A percentile compares a stretch with the other conserved stretches of the same genome.
Evolutionary conservation across 2,888 invertebrate species (phyloP).

Genomic region (Chloromyia formosa): DNA sequence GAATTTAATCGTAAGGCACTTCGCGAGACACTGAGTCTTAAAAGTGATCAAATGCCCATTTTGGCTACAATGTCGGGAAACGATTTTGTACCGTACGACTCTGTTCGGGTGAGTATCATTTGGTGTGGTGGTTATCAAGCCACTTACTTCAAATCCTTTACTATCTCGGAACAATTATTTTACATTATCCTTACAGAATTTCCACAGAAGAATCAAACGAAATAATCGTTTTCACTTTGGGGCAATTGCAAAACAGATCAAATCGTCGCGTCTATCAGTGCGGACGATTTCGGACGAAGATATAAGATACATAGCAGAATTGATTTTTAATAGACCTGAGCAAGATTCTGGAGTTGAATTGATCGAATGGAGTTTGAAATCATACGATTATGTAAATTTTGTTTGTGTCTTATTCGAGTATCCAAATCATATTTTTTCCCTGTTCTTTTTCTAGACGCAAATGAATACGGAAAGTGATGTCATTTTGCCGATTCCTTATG

Average conservation of each 20-base stretch:
- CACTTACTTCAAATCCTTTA: too few relatives aligned
- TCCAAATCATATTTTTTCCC: neutral
- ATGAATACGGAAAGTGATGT: neutral
- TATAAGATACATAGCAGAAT: neutral
- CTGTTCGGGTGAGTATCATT: slow-evolving; percentile 31
- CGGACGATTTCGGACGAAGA: neutral
- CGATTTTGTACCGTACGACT: slow-evolving; percentile 41
- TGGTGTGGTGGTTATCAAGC: too few relatives aligned
- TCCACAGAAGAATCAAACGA: neutral
- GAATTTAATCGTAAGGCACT: slow-evolving; percentile 45
- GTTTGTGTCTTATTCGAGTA: neutral
- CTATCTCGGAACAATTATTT: too few relatives aligned
- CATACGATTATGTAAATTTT: slow-evolving; percentile 24
- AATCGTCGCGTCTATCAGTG: neutral
- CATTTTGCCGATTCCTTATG: neutral
- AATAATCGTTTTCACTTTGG: neutral
- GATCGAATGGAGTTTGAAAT: neutral
- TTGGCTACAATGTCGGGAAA: slow-evolving; percentile 49
- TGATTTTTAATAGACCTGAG: neutral
- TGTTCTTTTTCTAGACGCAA: neutral
- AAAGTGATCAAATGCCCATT: slow-evolving; percentile 41
- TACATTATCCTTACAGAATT: slow-evolving; percentile 6
- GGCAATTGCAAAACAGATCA: slow-evolving; percentile 7
- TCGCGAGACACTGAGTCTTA: slow-evolving; percentile 24
- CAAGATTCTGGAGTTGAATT: neutral